phyloP scores from a whole-genome alignment of 92 coral and sea anemone genomes.

The Siderastrea siderea region DNA sequence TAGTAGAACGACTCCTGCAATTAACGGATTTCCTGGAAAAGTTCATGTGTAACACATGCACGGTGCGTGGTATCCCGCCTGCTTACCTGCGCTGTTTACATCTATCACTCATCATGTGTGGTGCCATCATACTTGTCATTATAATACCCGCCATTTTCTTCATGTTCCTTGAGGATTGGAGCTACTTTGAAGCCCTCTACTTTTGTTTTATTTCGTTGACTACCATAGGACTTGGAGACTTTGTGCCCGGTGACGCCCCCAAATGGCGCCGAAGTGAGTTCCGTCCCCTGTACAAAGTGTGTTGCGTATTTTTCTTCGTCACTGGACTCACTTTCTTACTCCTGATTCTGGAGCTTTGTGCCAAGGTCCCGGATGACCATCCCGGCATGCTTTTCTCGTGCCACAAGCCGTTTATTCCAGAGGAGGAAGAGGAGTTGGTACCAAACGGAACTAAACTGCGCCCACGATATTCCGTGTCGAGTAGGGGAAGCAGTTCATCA shows the following conservation, averaged over 20 bases:
- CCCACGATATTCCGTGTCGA: constrained; percentile 40
- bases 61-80: constrained; percentile 91
- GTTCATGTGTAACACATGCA: constrained; percentile 68
- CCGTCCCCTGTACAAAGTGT: constrained; percentile 86
- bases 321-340: constrained; percentile 94
- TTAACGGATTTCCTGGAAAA: constrained; percentile 78
- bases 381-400: constrained; percentile 99
- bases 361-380: constrained; percentile 99
- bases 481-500: constrained; percentile 29
- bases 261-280: constrained; percentile 85
- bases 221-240: constrained; percentile 98
- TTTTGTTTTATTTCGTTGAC: constrained; percentile 98
- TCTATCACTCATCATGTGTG: constrained; percentile 79
- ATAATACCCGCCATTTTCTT: constrained; percentile 92
- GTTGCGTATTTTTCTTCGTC: constrained; percentile 92
- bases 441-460: constrained; percentile 26
- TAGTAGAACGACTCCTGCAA: constrained; percentile 92
- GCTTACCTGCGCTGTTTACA: constrained; percentile 89
- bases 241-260: constrained; percentile 94
- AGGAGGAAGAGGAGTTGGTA: constrained; percentile 77
- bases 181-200: constrained; percentile 96
- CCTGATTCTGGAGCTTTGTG: constrained; percentile 94
- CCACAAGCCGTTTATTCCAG: constrained; percentile 92
- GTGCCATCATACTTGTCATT: constrained; percentile 74
- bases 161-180: constrained; percentile 89